These are phyloP conservation scores for Malurus melanocephalus DNA, from an alignment of 2,113 vertebrate genomes.

Conservation along the genomic window DNA sequence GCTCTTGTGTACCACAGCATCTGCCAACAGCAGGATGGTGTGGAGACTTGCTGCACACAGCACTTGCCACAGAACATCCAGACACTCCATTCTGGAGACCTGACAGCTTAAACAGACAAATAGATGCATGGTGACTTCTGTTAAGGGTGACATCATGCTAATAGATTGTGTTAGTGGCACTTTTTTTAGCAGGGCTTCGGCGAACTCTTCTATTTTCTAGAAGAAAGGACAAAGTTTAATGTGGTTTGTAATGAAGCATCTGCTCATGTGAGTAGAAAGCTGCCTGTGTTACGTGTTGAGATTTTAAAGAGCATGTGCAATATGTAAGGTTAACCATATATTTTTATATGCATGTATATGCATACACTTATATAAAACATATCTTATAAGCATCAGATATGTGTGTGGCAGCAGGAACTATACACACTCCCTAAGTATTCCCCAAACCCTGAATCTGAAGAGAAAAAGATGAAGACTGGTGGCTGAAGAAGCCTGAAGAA, in stretches of 20 bases:
- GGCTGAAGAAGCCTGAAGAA: background rate
- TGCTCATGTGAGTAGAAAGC: background rate
- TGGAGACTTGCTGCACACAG: background rate
- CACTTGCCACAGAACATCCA: background rate
- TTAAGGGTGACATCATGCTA: background rate
- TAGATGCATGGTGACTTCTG: background rate
- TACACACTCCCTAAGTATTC: background rate
- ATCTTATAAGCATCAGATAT: background rate
- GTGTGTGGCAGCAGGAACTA: background rate
- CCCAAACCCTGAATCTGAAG: background rate
- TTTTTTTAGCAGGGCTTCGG: background rate
- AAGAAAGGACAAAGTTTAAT: background rate
- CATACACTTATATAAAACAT: background rate
- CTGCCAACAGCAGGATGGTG: background rate
- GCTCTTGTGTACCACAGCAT: background rate
- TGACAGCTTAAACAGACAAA: background rate
- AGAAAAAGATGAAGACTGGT: background rate
- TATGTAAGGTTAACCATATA: background rate
- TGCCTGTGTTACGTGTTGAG: background rate
- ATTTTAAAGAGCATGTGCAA: background rate
- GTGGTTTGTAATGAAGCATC: background rate
- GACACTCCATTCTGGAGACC: background rate
- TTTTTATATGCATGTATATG: background rate
- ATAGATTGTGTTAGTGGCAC: background rate
- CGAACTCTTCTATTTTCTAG: background rate